Percentiles rank a stretch among this genome's conserved stretches.
Conservation (phyloP, 2,888 invertebrate genomes). For the Tridacna gigas region DNA sequence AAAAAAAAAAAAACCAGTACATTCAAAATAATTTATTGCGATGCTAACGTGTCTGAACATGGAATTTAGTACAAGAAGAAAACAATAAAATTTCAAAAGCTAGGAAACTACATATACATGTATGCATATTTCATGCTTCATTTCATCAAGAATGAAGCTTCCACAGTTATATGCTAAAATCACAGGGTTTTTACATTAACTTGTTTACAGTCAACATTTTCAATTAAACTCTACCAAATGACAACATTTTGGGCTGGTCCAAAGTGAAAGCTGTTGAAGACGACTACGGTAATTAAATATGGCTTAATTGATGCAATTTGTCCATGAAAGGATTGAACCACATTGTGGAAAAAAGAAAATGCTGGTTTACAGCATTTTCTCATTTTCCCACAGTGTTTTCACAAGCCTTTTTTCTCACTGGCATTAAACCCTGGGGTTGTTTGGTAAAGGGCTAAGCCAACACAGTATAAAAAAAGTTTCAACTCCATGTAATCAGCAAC, state of each 20-base stretch:
- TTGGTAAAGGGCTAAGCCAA: not conserved
- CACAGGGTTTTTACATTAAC: too few relatives aligned
- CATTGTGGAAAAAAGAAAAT: not conserved
- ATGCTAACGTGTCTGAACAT: conserved; percentile 3
- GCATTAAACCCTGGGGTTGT: not conserved
- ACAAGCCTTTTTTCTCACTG: not conserved
- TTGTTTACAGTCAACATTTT: too few relatives aligned
- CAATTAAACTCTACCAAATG: too few relatives aligned
- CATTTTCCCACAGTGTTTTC: not conserved
- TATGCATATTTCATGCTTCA: too few relatives aligned
- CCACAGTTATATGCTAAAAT: too few relatives aligned
- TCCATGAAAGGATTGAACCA: not conserved
- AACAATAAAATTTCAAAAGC: not conserved
- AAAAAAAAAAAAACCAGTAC: not conserved
- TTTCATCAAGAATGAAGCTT: too few relatives aligned
- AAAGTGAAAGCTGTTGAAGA: too few relatives aligned
- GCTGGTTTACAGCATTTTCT: not conserved
- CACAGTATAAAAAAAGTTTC: not conserved
- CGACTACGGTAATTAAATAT: too few relatives aligned
- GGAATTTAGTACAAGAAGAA: not conserved
- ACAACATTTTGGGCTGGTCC: too few relatives aligned
- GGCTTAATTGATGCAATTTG: too few relatives aligned
- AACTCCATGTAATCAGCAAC: too few relatives aligned
- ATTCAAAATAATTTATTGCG: conserved; percentile 14
- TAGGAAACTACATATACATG: too few relatives aligned